phyloP scores from a whole-genome alignment of 2,113 vertebrate species.

The Mixornis gularis region DNA sequence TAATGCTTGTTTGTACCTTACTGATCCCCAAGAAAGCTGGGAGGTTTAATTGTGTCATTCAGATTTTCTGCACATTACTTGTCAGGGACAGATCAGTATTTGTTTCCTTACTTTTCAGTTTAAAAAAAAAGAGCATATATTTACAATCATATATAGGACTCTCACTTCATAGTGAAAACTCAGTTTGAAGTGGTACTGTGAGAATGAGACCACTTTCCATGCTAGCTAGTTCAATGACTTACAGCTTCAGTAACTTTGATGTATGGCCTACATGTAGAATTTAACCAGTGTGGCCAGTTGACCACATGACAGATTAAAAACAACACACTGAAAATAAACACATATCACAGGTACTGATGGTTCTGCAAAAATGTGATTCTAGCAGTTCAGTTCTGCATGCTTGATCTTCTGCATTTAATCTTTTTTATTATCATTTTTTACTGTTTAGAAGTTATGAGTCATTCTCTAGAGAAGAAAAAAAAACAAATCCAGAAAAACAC shows the following conservation, averaged over 20 bases:
- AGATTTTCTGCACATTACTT: not conserved
- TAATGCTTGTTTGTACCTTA: not conserved
- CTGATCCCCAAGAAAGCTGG: not conserved
- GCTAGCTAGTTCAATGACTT: not conserved
- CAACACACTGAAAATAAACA: not conserved
- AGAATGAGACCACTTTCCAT: not conserved
- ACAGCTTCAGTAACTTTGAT: not conserved
- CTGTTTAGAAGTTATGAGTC: constrained; percentile 65
- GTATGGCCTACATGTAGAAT: constrained; percentile 7
- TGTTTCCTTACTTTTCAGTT: not conserved
- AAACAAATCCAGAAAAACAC: not conserved
- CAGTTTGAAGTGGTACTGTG: not conserved
- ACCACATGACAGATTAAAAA: not conserved
- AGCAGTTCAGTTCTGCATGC: not conserved
- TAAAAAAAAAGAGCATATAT: not conserved
- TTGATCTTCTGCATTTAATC: constrained; percentile 44
- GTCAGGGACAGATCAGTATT: not conserved
- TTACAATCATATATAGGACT: not conserved
- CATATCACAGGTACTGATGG: not conserved
- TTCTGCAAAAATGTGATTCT: constrained; percentile 48
- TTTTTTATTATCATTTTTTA: constrained; percentile 28
- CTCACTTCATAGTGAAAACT: not conserved
- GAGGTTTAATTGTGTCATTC: not conserved
- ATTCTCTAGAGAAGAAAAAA: constrained; percentile 24
- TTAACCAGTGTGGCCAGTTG: not conserved